Base-by-base conservation (phyloP, 2,888 invertebrate genomes). In the Cosmopolites sordidus region DNA sequence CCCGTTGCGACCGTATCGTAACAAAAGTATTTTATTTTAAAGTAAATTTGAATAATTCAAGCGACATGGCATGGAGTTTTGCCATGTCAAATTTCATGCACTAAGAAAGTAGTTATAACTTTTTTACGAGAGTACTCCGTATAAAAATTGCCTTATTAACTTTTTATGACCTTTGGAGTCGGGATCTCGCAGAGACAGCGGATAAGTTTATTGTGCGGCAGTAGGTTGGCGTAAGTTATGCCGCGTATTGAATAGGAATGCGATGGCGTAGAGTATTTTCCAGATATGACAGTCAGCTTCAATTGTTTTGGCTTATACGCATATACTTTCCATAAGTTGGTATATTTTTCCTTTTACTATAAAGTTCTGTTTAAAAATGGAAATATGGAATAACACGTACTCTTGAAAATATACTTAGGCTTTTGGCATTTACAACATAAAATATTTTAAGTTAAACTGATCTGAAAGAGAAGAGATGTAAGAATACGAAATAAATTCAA, bases 111-210 rank as follows among this genome's bases (percentile, higher is more conserved):
- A 45, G 45, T 45, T 38, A 38, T 45, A 45, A 45, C 45, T 45
- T 45, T 45, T 45, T 45, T 45, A 45, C 38, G 45, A 45, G 45
- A 45, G 37, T 22, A 45, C 45, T 45, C 45, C 17, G 45, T 45
- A 45, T 45, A 45, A 37, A 45, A 37, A 45, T 45, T 45, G 18
- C 45, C 45, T 45, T 38, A 38, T 45, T 45, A 45, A 38, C 17
- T 30, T 45, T 45, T 45, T 45, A 38, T 37, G 18, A 45, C 45
- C 12, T 37, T 45, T 14, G 16, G 33, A 33, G 12, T 5, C 33
- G 33, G 12, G 5, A 33, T 22, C 22, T 22, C 8, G 8, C 33
- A 12, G 33, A 33, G 33, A 33, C 33, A 33, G n/a, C 12, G 33
- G 33, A 33, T 33, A 33, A 33, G 33, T 33, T 33, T 33, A 33